Evolutionary conservation across 2,888 invertebrate species (phyloP).

Genomic region (Nephrotoma appendiculata): DNA sequence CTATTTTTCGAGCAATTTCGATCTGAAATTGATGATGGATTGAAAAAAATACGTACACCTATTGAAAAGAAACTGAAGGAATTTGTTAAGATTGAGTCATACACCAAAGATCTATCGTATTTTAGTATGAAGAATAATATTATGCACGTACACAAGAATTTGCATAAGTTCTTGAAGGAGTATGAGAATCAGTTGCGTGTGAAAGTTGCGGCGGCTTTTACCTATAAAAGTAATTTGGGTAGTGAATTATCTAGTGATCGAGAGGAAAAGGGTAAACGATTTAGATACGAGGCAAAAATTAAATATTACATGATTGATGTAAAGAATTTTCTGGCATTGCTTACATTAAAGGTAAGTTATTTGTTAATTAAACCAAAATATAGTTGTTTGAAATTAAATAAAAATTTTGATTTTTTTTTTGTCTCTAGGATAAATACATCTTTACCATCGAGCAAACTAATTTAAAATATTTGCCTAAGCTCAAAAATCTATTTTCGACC

Average conservation of each 20-base stretch:
- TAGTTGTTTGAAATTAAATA: background rate
- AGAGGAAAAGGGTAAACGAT: conserved; percentile 23
- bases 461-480: conserved; percentile 19
- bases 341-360: conserved; percentile 17
- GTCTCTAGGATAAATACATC: background rate
- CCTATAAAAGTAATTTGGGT: conserved; percentile 26
- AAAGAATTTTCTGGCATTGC: conserved; percentile 25
- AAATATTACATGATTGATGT: conserved; percentile 25
- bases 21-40: conserved; percentile 43
- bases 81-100: conserved; percentile 87
- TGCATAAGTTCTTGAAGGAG: conserved; percentile 76
- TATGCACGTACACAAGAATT: conserved; percentile 70
- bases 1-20: conserved; percentile 73
- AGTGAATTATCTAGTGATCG: conserved; percentile 25
- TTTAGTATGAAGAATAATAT: conserved; percentile 85
- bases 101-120: conserved; percentile 88
- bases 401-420: background rate
- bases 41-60: conserved; percentile 56
- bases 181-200: conserved; percentile 47
- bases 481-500: conserved; percentile 39
- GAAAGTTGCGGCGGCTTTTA: conserved; percentile 27
- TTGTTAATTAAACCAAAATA: background rate
- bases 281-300: conserved; percentile 25
- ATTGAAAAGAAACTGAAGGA: conserved; percentile 87
- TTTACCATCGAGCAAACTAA: background rate